phyloP scores from a whole-genome alignment of 2,888 invertebrate species.

The Drosophila subsilvestris region DNA sequence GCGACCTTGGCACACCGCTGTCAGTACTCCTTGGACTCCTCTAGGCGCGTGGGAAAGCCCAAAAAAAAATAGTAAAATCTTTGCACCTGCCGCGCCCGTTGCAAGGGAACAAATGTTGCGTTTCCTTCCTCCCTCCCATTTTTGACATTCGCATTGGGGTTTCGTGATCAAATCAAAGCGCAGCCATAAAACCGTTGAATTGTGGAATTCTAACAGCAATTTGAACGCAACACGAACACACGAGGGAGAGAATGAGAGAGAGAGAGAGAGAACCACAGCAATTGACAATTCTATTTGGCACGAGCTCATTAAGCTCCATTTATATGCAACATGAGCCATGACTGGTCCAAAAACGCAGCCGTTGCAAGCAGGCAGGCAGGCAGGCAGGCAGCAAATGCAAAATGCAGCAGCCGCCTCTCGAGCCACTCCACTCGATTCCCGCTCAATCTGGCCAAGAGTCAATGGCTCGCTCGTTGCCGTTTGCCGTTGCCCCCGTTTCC shows the following conservation, averaged over 20 bases:
- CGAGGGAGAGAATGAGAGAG: neutral
- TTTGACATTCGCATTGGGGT: slow-evolving; percentile 2
- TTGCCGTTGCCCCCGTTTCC: slow-evolving; percentile 3
- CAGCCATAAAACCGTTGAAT: slow-evolving; percentile 63
- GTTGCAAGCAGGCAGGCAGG: neutral
- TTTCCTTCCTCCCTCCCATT: slow-evolving; percentile 5
- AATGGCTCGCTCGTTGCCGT: slow-evolving; percentile 43
- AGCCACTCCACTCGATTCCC: slow-evolving; percentile 54
- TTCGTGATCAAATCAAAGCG: slow-evolving; percentile 71
- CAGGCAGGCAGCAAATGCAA: slow-evolving; percentile 8
- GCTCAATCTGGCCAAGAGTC: slow-evolving; percentile 45
- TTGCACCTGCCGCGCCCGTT: slow-evolving; percentile 45
- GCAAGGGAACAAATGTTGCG: slow-evolving; percentile 11
- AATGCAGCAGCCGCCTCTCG: slow-evolving; percentile 25
- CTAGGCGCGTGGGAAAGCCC: slow-evolving; percentile 66
- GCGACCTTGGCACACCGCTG: slow-evolving; percentile 20
- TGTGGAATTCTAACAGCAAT: slow-evolving; percentile 75
- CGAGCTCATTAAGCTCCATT: slow-evolving; percentile 83
- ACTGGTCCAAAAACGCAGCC: slow-evolving; percentile 66
- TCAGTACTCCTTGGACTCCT: neutral
- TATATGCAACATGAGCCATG: slow-evolving; percentile 80
- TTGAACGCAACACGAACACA: slow-evolving; percentile 70
- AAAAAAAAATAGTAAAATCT: slow-evolving; percentile 20
- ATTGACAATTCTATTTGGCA: slow-evolving; percentile 80
- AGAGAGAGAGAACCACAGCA: slow-evolving; percentile 35